phyloP scores from a whole-genome alignment of 2,113 vertebrate species.

The Engystomops pustulosus region DNA sequence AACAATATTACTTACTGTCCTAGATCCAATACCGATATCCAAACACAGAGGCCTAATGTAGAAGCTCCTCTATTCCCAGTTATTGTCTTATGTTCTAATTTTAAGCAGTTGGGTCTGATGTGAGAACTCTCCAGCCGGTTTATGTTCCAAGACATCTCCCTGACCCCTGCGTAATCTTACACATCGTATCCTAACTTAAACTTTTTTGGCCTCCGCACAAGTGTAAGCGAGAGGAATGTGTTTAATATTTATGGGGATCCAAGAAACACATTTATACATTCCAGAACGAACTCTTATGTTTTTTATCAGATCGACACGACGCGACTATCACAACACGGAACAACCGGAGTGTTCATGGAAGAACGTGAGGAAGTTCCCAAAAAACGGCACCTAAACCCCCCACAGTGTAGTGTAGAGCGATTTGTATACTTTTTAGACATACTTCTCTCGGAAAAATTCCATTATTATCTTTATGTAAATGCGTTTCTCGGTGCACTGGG shows the following conservation, averaged over 20 bases:
- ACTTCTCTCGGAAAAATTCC: no score
- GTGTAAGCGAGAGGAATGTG: conserved; percentile 14
- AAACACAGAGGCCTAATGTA: neutral
- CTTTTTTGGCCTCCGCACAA: neutral
- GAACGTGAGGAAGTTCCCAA: no score
- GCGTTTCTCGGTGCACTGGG: no score
- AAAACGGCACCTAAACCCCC: no score
- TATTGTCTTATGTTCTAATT: conserved; percentile 1
- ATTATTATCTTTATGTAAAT: no score
- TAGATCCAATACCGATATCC: no score
- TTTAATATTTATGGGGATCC: conserved; percentile 12
- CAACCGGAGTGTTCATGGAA: neutral
- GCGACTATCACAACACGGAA: neutral
- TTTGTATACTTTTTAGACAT: no score
- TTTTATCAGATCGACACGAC: neutral
- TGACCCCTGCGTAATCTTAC: neutral
- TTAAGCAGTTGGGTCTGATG: neutral
- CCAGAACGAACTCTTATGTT: neutral
- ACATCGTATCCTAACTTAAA: conserved; percentile 24
- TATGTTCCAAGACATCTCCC: conserved; percentile 5
- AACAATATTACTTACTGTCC: no score
- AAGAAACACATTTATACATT: conserved; percentile 20
- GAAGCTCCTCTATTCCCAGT: neutral
- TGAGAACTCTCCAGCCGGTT: neutral
- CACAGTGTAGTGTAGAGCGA: no score